phyloP scores from a whole-genome alignment of 92 coral and sea anemone species.

The Micromussa lordhowensis region DNA sequence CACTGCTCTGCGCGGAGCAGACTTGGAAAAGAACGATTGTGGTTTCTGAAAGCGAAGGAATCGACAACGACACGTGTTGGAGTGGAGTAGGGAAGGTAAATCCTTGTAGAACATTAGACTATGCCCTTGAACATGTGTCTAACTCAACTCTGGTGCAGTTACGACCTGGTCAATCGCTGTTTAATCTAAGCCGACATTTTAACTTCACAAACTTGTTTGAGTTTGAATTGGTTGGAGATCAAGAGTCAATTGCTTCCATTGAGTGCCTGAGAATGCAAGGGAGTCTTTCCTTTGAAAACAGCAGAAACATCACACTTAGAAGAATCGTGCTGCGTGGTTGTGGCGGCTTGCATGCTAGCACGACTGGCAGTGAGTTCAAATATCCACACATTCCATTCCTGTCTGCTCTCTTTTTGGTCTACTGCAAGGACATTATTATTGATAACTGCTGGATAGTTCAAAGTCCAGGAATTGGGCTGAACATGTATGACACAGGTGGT shows the following conservation, averaged over 20 bases:
- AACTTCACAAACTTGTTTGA: constrained; percentile 41
- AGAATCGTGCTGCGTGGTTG: constrained; percentile 52
- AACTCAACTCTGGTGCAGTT: constrained; percentile 25
- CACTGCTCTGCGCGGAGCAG: neutral
- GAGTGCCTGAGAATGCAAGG: constrained; percentile 32
- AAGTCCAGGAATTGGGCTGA: constrained; percentile 81
- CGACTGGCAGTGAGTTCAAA: constrained; percentile 39
- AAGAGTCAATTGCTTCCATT: constrained; percentile 27
- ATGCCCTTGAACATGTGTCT: constrained; percentile 23
- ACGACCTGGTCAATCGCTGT: neutral
- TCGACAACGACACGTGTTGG: neutral
- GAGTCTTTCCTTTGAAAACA: constrained; percentile 60
- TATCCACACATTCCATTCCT: constrained; percentile 32
- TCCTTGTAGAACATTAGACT: constrained; percentile 67
- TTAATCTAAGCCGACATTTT: constrained; percentile 57
- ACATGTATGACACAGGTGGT: constrained; percentile 76
- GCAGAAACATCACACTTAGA: constrained; percentile 38
- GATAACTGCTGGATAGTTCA: constrained; percentile 47
- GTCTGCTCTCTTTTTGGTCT: constrained; percentile 67
- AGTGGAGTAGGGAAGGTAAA: neutral
- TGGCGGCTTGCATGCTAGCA: constrained; percentile 64
- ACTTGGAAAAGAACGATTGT: constrained; percentile 17
- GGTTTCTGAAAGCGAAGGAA: constrained; percentile 5
- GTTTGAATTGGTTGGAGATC: constrained; percentile 51
- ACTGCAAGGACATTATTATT: constrained; percentile 59